Evolutionary conservation across 1,140 invertebrate species (phyloP).

Genomic region (Drosophila kohkoa): DNA sequence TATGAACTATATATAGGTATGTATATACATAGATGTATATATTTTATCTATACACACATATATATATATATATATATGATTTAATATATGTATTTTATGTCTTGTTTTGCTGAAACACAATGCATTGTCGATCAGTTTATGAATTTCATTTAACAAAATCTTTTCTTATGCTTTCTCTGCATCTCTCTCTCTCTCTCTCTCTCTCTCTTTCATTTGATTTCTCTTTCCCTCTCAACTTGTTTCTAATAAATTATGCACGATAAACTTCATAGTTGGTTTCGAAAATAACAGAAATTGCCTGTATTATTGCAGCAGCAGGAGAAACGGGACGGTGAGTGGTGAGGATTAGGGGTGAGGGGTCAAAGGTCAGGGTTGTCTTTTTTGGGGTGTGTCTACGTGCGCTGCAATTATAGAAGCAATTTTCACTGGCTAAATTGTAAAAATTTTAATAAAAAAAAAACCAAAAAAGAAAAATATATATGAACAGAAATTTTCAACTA

Average conservation of each 20-base stretch:
- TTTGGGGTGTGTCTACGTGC: slow-evolving; percentile 6
- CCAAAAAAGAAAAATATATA: slow-evolving; percentile 30
- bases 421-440: slow-evolving; percentile 11
- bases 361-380: slow-evolving; percentile 20
- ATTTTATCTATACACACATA: slow-evolving; percentile 40
- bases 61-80: slow-evolving; percentile 39
- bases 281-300: slow-evolving; percentile 44
- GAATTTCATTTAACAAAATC: slow-evolving; percentile 38
- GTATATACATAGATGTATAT: slow-evolving; percentile 53
- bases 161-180: slow-evolving; percentile 16
- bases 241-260: slow-evolving; percentile 69
- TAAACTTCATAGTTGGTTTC: slow-evolving; percentile 64
- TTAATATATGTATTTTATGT: slow-evolving; percentile 36
- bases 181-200: neutral
- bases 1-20: slow-evolving; percentile 46
- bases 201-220: neutral
- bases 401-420: slow-evolving; percentile 47
- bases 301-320: slow-evolving; percentile 47
- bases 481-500: slow-evolving; percentile 57
- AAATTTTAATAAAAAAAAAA: slow-evolving; percentile 31
- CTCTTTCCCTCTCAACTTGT: slow-evolving; percentile 24
- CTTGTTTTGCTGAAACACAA: slow-evolving; percentile 60
- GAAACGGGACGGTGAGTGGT: slow-evolving; percentile 1
- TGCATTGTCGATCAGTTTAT: slow-evolving; percentile 37
- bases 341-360: slow-evolving; percentile 12